Base-by-base conservation (phyloP, 2,113 vertebrate species). In the Meles meles region DNA sequence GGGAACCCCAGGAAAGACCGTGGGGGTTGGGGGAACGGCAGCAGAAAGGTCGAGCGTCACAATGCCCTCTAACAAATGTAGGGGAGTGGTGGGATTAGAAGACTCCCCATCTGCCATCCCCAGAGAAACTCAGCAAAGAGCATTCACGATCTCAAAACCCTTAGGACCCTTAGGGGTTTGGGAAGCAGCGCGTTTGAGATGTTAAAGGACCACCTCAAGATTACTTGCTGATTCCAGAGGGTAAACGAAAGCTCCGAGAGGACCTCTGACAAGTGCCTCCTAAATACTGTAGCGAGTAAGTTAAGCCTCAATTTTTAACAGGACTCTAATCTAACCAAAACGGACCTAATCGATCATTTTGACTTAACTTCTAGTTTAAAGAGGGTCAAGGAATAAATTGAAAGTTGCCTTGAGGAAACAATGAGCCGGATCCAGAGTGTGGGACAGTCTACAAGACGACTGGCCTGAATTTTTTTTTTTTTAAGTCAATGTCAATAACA, bases 21-120 rank as follows among this genome's bases (percentile, higher is more conserved):
- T 2, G 27, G 27, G 0, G 49, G 4, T 52, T 52, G 49, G 0
- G 14, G 3, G 1, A 18, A 15, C 15, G 47, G 18, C 82, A n/a
- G 37, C 31, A 69, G 74, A 59, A 37, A 12, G 8, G 57, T 74
- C 57, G 4, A 27, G 25, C 72, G 8, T 27, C 39, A 44, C 42
- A 2, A 7, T 10, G 15, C 7, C 37, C 25, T 55, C 23, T 39
- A 57, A 67, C 37, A 57, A 61, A 49, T 14, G 13, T 14, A 25
- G 31, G 52, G 42, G 42, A 57, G 47, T 59, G 37, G 31, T 20
- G 65, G 42, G 23, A 59, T 37, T 29, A 27, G 13, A 71, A 83
- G 37, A 61, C 15, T 81, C 47, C 17, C 18, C 20, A n/a, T 23
- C 47, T 57, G 31, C 69, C 55, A 72, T 17, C 6, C 31, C 12